These are phyloP conservation scores for Drosophila willistoni DNA, from an alignment of 1,140 invertebrate species.

Conservation along the genomic window DNA sequence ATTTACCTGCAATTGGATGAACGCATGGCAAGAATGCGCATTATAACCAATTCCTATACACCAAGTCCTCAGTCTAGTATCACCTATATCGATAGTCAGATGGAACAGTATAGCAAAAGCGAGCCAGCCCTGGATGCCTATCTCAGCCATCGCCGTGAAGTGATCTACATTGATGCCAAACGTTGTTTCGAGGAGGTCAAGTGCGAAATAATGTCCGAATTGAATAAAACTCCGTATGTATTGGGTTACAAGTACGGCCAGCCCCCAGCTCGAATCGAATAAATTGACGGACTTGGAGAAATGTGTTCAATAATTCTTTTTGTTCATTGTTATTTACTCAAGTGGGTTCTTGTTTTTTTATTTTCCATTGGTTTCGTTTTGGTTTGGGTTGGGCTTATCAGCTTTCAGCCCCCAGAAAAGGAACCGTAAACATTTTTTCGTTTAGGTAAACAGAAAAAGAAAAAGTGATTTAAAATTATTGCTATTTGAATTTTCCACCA, in stretches of 20 bases:
- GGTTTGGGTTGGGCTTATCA: slow-evolving; percentile 61
- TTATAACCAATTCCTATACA: slow-evolving; percentile 40
- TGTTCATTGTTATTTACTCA: slow-evolving; percentile 70
- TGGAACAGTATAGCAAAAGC: slow-evolving; percentile 66
- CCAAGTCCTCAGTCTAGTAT: slow-evolving; percentile 54
- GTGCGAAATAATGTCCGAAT: slow-evolving; percentile 50
- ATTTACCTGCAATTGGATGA: slow-evolving; percentile 69
- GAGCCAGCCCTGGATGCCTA: slow-evolving; percentile 54
- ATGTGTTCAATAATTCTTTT: slow-evolving; percentile 56
- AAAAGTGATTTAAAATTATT: slow-evolving; percentile 71
- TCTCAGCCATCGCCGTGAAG: slow-evolving; percentile 67
- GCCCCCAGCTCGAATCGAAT: slow-evolving; percentile 34
- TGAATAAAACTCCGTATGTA: slow-evolving; percentile 68
- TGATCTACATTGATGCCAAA: slow-evolving; percentile 67
- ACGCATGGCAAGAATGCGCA: slow-evolving; percentile 52
- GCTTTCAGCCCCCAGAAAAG: slow-evolving; percentile 34
- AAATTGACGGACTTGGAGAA: not conserved
- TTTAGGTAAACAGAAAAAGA: slow-evolving; percentile 70
- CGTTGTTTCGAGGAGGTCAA: slow-evolving; percentile 71
- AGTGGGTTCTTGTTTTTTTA: slow-evolving; percentile 52
- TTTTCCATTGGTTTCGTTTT: slow-evolving; percentile 35
- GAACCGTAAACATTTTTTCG: slow-evolving; percentile 54
- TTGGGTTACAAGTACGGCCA: slow-evolving; percentile 71
- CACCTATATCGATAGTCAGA: slow-evolving; percentile 65
- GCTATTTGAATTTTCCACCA: slow-evolving; percentile 77